phyloP scores from a whole-genome alignment of 2,888 invertebrate genomes.

The Macrophya annulata region DNA sequence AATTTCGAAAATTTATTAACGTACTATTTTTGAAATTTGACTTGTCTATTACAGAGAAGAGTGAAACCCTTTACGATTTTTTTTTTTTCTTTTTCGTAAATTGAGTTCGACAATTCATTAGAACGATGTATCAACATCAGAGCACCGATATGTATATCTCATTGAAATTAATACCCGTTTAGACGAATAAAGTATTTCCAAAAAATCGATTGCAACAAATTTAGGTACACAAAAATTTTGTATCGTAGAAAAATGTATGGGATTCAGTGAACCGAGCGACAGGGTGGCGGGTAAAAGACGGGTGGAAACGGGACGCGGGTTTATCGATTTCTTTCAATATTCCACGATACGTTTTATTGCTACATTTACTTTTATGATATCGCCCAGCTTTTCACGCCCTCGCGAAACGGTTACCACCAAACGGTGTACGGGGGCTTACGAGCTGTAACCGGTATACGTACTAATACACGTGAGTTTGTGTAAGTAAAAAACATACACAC shows the following conservation, averaged over 20 bases:
- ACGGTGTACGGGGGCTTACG: constrained; percentile 50
- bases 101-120: constrained; percentile 18
- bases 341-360: constrained; percentile 68
- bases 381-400: constrained; percentile 66
- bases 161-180: not conserved
- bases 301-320: constrained; percentile 36
- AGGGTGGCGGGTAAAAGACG: constrained; percentile 26
- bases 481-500: not conserved
- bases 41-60: not conserved
- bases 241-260: constrained; percentile 5
- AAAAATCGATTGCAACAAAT: not conserved
- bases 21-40: constrained; percentile 35
- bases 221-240: not conserved
- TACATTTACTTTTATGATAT: constrained; percentile 70
- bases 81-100: not conserved
- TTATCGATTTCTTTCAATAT: constrained; percentile 64
- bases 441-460: constrained; percentile 69
- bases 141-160: not conserved
- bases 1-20: constrained; percentile 36
- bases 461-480: not conserved
- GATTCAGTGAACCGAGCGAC: constrained; percentile 14
- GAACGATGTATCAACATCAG: not conserved
- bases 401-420: constrained; percentile 61
- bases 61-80: not conserved
- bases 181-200: not conserved